Percentiles rank a stretch among this genome's conserved stretches.
Evolutionary conservation across 2,113 vertebrate species (phyloP).

Genomic region (Romanogobio albipinnatus): DNA sequence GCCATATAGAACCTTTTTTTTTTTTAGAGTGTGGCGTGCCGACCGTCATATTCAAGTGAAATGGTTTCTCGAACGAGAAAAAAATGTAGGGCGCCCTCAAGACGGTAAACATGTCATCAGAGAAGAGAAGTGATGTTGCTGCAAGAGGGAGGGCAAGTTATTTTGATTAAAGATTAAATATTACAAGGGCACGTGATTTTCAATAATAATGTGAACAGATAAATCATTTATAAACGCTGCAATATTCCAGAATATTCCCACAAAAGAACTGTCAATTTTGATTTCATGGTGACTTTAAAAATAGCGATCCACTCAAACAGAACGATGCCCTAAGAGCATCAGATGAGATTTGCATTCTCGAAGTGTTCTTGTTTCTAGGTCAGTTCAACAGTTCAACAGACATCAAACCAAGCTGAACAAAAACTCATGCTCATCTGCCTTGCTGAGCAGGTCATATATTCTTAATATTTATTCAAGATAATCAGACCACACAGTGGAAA

Average conservation of each 20-base stretch:
- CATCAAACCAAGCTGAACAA: conserved; percentile 20
- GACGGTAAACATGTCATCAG: no score
- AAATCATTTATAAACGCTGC: background rate
- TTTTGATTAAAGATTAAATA: no score
- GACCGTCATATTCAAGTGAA: no score
- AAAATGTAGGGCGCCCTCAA: no score
- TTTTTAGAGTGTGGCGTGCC: no score
- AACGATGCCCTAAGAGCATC: background rate
- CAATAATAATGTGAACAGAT: no score
- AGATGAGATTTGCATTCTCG: background rate
- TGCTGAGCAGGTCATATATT: conserved; percentile 14
- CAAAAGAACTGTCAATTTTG: background rate
- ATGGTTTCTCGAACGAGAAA: no score
- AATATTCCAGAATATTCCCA: background rate
- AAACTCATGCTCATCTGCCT: background rate
- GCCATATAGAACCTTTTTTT: no score
- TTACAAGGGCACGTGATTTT: no score
- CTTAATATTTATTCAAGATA: background rate
- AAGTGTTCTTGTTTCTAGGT: conserved; percentile 17
- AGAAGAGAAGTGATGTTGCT: no score
- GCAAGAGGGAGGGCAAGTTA: no score
- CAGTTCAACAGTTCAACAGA: conserved; percentile 29
- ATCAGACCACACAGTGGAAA: background rate
- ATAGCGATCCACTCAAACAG: background rate
- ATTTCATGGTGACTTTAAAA: background rate